Base-by-base conservation (phyloP, 2,888 invertebrate species). In the Drosophila picticornis region DNA sequence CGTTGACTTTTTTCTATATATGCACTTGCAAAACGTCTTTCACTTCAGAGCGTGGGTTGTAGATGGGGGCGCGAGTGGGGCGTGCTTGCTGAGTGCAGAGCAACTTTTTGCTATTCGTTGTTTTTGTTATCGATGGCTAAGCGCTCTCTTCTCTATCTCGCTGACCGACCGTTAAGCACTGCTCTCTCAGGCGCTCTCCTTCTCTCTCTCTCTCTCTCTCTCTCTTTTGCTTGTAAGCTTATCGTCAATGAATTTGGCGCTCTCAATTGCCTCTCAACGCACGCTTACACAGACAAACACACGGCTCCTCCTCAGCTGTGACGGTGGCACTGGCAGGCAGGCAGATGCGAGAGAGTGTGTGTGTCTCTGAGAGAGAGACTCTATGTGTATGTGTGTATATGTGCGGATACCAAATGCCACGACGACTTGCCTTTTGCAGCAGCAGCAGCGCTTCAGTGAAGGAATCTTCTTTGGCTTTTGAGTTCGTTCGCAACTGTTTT, bases 401-500 rank as follows among this genome's bases (percentile, higher is more conserved):
- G 87, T 86, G 83, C 61, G 81, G 77, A 72, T 83, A 65, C 67
- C 85, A 82, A 81, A 80, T 87, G 84, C 90, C 88, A 88, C 90
- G 90, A 85, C 78, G 77, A 56, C 56, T 56, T 56, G 81, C 74
- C 89, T 83, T 88, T 77, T 75, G 82, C 71, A 74, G 58, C 80
- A 72, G 51, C 51, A 50, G 57, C 40, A 56, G 56, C 51, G 63
- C 67, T 64, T 46, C 57, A 72, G 68, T 66, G 59, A 58, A 81
- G 89, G 81, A 86, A 83, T 89, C 67, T 74, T 75, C 88, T 56
- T 38, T 85, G 86, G 86, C 89, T 79, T 68, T 71, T 70, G 58
- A 13, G 56, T 71, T 51, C 29, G 72, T 72, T 73, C 75, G 53
- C 58, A 80, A 82, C 83, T 81, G 68, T 77, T 71, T 61, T 62